Evolutionary conservation across 2,113 vertebrate species (phyloP), one percentile per base, ranked within the genome.

Genomic region (Haemorhous mexicanus): DNA sequence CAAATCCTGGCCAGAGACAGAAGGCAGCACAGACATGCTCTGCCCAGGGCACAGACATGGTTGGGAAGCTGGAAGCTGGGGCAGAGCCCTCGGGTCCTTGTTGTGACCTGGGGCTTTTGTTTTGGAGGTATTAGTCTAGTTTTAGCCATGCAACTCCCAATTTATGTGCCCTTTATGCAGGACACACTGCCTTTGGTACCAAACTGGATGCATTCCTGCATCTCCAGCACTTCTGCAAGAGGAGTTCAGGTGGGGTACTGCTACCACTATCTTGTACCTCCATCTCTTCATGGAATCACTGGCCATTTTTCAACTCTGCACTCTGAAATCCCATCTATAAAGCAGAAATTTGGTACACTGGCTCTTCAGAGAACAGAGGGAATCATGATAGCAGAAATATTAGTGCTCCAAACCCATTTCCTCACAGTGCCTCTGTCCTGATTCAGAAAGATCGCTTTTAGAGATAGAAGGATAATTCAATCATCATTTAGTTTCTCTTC

Each of bases 381-480:
- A 90, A 69, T 56, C 27, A 47, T 33, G 47, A 73, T 6, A 95
- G 72, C 50, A 93, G 72, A 79, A 88, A 80, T n/a, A 26, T 35
- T 82, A 91, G 58, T 28, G 20, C 66, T 89, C 30, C 49, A 72
- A 91, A 82, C 5, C 77, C 53, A 75, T 86, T 91, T 87, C 69
- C 49, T 90, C 64, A 21, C 32, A 47, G 24, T 47, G 55, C 62
- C n/a, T 94, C 74, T 56, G 41, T 55, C 50, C 20, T 69, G 44
- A 93, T 84, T 87, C 58, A 80, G 67, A 83, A 86, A 83, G 70
- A 95, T 90, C 24, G 9, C 33, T 90, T 88, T 90, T 90, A 79
- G 59, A 95, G 59, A 87, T 87, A 89, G 90, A 95, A 85, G 59
- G 59, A 87, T 94, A 96, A 95, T 95, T 94, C 78, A 90, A 63